Evolutionary conservation across 2,888 invertebrate species (phyloP).

Genomic region (Laothoe populi): DNA sequence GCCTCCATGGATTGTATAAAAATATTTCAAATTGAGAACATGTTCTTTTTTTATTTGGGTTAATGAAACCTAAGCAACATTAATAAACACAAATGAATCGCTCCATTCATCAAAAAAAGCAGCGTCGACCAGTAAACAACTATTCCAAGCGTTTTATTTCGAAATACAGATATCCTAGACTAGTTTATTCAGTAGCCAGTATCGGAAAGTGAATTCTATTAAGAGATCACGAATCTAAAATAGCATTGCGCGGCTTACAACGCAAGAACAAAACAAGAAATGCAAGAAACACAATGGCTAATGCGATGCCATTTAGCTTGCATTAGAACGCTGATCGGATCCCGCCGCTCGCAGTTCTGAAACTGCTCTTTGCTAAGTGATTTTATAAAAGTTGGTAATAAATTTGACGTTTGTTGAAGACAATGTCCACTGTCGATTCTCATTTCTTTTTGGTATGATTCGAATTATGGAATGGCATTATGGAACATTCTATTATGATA

Average conservation of each 20-base stretch:
- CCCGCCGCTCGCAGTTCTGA: slow-evolving; percentile 11
- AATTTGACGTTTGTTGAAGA: slow-evolving; percentile 12
- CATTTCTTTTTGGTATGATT: not conserved
- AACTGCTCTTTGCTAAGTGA: slow-evolving; percentile 21
- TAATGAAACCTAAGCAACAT: no score
- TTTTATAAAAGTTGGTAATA: slow-evolving; percentile 15
- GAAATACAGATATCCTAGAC: slow-evolving; percentile 46
- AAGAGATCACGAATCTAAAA: slow-evolving; percentile 77
- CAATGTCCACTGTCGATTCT: slow-evolving; percentile 2
- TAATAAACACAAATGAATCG: not conserved
- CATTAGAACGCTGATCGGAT: slow-evolving; percentile 36
- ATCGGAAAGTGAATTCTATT: slow-evolving; percentile 68
- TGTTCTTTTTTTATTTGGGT: no score
- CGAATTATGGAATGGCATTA: not conserved
- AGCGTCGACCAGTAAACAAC: slow-evolving; percentile 1
- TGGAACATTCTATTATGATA: not conserved
- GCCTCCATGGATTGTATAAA: no score
- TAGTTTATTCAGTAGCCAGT: slow-evolving; percentile 48
- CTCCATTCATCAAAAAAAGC: slow-evolving; percentile 16
- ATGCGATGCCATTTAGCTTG: slow-evolving; percentile 49
- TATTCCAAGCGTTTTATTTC: slow-evolving; percentile 36
- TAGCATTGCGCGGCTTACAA: slow-evolving; percentile 59
- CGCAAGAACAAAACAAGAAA: slow-evolving; percentile 60
- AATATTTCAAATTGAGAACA: no score
- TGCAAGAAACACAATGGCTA: slow-evolving; percentile 62